Percentiles rank a stretch among this genome's conserved stretches.
Conservation (phyloP, 2,113 vertebrate genomes). For the Pardalotus punctatus region DNA sequence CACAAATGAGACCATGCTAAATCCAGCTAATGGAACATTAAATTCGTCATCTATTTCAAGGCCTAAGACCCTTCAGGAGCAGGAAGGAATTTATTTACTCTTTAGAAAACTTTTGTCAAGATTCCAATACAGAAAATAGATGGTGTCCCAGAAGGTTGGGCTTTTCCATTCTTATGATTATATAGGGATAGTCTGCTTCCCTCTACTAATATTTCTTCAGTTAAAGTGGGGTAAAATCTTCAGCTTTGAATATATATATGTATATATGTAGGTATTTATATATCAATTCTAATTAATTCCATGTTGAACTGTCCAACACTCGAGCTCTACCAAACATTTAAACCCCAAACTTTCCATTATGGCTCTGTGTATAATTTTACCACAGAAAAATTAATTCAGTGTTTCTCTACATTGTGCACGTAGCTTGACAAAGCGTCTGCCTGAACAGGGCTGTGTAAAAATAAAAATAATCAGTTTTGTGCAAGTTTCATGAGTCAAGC, state of each 20-base stretch:
- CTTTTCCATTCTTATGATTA: neutral
- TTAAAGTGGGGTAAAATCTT: neutral
- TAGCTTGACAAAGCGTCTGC: neutral
- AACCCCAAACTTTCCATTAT: neutral
- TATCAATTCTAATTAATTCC: neutral
- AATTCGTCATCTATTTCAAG: neutral
- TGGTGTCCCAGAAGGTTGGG: neutral
- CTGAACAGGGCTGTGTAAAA: neutral
- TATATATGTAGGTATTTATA: neutral
- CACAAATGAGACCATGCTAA: neutral
- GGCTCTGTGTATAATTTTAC: neutral
- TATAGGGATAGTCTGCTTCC: neutral
- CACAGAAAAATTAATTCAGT: neutral
- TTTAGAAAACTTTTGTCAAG: neutral
- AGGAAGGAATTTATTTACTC: neutral
- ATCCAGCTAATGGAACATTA: neutral
- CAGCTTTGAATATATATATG: neutral
- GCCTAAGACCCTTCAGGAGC: neutral
- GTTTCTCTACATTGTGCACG: neutral
- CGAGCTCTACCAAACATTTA: neutral
- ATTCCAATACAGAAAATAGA: neutral
- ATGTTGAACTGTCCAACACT: neutral
- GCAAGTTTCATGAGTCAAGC: neutral
- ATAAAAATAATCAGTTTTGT: constrained; percentile 16
- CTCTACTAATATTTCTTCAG: neutral